Evolutionary conservation across 2,113 vertebrate genomes (phyloP).

Genomic region (Myrmecophaga tridactyla): DNA sequence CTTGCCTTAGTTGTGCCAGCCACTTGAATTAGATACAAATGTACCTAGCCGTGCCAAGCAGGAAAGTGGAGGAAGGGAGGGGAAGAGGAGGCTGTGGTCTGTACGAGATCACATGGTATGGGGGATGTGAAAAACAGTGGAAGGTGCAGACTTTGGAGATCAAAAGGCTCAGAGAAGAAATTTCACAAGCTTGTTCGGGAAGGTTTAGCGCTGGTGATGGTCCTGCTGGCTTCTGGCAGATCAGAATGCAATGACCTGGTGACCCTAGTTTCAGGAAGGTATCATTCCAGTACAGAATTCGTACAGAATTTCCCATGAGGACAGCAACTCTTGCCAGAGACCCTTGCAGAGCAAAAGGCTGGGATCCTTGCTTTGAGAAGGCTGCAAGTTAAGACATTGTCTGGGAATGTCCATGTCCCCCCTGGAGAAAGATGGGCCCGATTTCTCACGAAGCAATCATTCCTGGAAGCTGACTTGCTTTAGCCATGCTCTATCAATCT

Average conservation of each 20-base stretch:
- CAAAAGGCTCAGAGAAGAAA: not conserved
- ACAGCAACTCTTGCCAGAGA: not conserved
- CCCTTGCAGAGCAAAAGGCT: constrained; percentile 22
- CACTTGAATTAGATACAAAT: not conserved
- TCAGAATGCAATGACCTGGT: not conserved
- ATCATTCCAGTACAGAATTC: constrained; percentile 9
- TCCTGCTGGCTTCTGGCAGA: not conserved
- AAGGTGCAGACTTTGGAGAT: not conserved
- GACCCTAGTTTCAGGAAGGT: constrained; percentile 3
- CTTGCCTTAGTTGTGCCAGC: not conserved
- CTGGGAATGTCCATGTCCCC: constrained; percentile 45
- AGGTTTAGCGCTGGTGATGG: not conserved
- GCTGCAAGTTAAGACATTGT: constrained; percentile 25
- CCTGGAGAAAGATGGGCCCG: constrained; percentile 37
- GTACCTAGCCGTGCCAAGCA: not conserved
- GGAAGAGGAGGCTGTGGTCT: not conserved
- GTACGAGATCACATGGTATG: not conserved
- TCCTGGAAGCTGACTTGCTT: constrained; percentile 65
- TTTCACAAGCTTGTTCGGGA: not conserved
- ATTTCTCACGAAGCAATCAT: constrained; percentile 69
- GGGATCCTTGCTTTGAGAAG: not conserved
- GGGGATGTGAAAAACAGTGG: not conserved
- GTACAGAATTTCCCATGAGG: not conserved
- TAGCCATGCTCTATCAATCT: constrained; percentile 78
- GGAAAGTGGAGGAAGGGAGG: not conserved